phyloP scores from a whole-genome alignment of 2,888 invertebrate genomes.

The Abscondita cerata region DNA sequence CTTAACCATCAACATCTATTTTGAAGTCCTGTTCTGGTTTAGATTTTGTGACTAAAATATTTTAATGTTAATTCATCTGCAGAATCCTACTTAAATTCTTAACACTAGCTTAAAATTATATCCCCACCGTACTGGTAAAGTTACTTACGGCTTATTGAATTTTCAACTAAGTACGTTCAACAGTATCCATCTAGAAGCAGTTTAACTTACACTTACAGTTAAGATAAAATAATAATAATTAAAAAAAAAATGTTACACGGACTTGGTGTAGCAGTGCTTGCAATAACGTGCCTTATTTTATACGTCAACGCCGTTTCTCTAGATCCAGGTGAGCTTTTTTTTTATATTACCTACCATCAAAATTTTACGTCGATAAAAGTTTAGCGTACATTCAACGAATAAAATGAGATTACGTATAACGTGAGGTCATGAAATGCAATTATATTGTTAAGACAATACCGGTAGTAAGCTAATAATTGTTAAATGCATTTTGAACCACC shows the following conservation, averaged over 20 bases:
- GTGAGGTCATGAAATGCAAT: slow-evolving; percentile 16
- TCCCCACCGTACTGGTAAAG: slow-evolving; percentile 23
- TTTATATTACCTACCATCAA: too few relatives aligned
- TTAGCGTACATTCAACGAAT: too few relatives aligned
- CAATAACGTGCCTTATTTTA: slow-evolving; percentile 53
- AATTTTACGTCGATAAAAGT: too few relatives aligned
- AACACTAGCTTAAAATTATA: neutral
- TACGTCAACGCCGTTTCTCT: slow-evolving; percentile 59
- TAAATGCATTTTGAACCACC: neutral
- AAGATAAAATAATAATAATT: too few relatives aligned
- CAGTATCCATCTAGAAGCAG: slow-evolving; percentile 39
- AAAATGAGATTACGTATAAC: too few relatives aligned
- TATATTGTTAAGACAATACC: slow-evolving; percentile 2
- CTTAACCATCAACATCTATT: too few relatives aligned
- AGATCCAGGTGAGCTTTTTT: slow-evolving; percentile 60
- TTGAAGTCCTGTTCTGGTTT: too few relatives aligned
- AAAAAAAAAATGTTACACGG: slow-evolving; percentile 31
- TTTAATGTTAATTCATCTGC: too few relatives aligned
- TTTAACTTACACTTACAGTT: slow-evolving; percentile 25
- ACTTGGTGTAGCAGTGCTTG: slow-evolving; percentile 48
- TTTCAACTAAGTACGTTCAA: slow-evolving; percentile 18
- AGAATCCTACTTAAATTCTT: slow-evolving; percentile 4
- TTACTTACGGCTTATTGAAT: slow-evolving; percentile 14
- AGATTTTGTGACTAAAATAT: too few relatives aligned
- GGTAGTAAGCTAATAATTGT: neutral